These are phyloP conservation scores for Andrena trimmerana DNA, from an alignment of 2,888 invertebrate genomes.

Conservation along the genomic window DNA sequence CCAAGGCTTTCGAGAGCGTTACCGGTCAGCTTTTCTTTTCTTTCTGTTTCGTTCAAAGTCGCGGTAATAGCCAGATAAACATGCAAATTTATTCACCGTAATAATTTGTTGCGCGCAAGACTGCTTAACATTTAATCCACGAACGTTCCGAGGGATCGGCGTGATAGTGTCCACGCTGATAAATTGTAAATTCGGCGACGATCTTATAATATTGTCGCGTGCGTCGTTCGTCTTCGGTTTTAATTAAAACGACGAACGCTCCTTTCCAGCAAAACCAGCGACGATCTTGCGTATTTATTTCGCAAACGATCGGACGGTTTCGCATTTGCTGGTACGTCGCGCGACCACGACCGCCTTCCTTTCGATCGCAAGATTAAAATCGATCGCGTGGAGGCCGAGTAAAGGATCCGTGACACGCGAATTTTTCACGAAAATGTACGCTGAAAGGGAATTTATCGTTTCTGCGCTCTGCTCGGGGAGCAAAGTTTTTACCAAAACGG, in stretches of 20 bases:
- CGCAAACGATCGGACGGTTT: neutral
- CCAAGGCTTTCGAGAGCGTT: constrained; percentile 12
- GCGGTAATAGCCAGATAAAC: constrained; percentile 62
- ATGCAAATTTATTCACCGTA: constrained; percentile 64
- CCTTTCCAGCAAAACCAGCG: neutral
- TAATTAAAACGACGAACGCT: neutral
- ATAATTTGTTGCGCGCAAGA: constrained; percentile 60
- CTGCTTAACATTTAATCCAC: constrained; percentile 47
- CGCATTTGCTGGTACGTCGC: neutral
- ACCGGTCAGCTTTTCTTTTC: constrained; percentile 32
- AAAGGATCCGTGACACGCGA: constrained; percentile 21
- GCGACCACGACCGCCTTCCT: neutral
- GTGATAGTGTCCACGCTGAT: constrained; percentile 48
- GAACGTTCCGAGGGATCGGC: constrained; percentile 17
- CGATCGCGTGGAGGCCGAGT: constrained; percentile 1
- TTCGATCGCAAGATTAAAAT: constrained; percentile 20
- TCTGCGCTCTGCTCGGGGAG: too few relatives aligned
- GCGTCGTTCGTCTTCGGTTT: constrained; percentile 6
- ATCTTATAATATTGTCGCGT: constrained; percentile 21
- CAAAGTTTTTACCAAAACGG: neutral
- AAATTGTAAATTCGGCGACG: constrained; percentile 31
- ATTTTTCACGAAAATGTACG: constrained; percentile 11
- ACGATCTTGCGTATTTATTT: neutral
- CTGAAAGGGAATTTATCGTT: neutral
- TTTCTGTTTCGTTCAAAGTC: constrained; percentile 42